These are phyloP conservation scores for Cercocebus atys DNA, from an alignment of 2,113 vertebrate genomes.

Conservation along the genomic window DNA sequence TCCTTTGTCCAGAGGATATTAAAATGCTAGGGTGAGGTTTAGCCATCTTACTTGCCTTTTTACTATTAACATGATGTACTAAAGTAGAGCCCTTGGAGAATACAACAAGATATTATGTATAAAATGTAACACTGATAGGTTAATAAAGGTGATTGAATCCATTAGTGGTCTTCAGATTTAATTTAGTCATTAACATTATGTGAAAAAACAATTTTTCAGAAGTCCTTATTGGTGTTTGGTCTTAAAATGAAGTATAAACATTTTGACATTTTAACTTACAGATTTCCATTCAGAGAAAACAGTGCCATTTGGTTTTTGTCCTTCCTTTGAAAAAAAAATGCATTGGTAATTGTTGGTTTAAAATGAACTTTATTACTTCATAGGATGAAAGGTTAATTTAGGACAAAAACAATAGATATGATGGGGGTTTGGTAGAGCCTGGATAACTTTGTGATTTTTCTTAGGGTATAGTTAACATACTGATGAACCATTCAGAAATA, in stretches of 20 bases:
- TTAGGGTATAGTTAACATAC: background rate
- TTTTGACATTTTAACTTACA: slow-evolving; percentile 3
- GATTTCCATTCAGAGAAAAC: slow-evolving; percentile 52
- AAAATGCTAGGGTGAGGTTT: slow-evolving; percentile 84
- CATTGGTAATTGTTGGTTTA: slow-evolving; percentile 43
- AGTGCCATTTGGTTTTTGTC: background rate
- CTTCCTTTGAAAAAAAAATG: background rate
- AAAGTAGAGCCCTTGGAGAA: slow-evolving; percentile 86
- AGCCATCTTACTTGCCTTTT: slow-evolving; percentile 86
- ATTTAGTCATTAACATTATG: background rate
- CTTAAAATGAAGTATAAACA: background rate
- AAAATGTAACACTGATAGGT: slow-evolving; percentile 93
- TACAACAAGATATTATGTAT: slow-evolving; percentile 91
- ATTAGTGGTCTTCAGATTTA: slow-evolving; percentile 52
- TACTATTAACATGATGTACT: slow-evolving; percentile 91
- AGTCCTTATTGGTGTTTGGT: background rate
- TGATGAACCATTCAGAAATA: slow-evolving; percentile 32
- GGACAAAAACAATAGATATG: background rate
- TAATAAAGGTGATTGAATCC: slow-evolving; percentile 92
- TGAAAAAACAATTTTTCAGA: background rate
- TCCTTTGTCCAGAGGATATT: slow-evolving; percentile 82
- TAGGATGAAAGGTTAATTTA: slow-evolving; percentile 20
- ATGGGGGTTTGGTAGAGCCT: background rate
- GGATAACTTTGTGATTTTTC: slow-evolving; percentile 1
- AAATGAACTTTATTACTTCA: slow-evolving; percentile 17